These are phyloP conservation scores for Bombus superbus DNA, from an alignment of 1,140 invertebrate species.

Conservation along the genomic window DNA sequence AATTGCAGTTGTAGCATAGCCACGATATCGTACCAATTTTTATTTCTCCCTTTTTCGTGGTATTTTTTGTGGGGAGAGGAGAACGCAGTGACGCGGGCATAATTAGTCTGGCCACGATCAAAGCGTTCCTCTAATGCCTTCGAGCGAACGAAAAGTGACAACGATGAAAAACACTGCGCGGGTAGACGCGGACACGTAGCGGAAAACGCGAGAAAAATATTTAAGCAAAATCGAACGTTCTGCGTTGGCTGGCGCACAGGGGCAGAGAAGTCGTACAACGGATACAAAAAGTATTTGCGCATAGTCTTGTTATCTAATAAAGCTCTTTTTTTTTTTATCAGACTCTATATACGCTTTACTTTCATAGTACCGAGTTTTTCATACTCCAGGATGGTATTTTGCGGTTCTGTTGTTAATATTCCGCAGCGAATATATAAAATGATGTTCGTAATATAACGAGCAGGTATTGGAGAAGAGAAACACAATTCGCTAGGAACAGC, in stretches of 20 bases:
- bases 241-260: neutral
- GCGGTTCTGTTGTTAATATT: too few species aligned
- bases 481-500: neutral
- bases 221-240: slow-evolving; percentile 1
- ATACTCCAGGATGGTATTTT: too few species aligned
- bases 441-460: too few species aligned
- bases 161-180: neutral
- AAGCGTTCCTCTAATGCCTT: neutral
- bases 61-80: neutral
- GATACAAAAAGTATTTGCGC: neutral
- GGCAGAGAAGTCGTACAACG: too few species aligned
- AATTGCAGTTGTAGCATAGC: neutral
- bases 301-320: neutral
- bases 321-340: too few species aligned
- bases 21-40: neutral
- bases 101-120: slow-evolving; percentile 7
- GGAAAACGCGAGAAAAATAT: slow-evolving; percentile 6
- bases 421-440: too few species aligned
- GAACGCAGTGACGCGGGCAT: neutral
- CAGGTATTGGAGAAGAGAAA: neutral
- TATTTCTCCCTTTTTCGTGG: neutral
- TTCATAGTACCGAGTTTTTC: too few species aligned
- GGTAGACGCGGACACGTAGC: neutral
- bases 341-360: too few species aligned
- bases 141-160: neutral